phyloP scores from a whole-genome alignment of 1,140 invertebrate genomes.

The Diabrotica virgifera region DNA sequence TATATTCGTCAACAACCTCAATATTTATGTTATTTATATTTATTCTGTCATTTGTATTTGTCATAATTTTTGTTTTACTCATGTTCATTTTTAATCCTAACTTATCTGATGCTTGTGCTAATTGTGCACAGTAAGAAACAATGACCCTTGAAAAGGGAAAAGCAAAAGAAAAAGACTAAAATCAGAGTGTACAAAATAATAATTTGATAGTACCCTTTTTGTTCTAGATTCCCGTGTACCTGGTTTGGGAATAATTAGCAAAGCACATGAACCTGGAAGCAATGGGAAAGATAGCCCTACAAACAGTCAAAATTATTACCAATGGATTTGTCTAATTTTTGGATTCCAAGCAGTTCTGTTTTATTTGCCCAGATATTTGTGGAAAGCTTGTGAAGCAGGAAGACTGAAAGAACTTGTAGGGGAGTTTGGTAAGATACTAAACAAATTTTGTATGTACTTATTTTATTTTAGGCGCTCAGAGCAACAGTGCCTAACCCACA shows the following conservation, averaged over 20 bases:
- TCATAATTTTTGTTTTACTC: no score
- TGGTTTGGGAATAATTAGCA: slow-evolving; percentile 9
- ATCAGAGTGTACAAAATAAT: not conserved
- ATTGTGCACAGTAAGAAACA: no score
- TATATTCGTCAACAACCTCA: no score
- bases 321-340: slow-evolving; percentile 83
- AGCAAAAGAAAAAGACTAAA: no score
- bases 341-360: slow-evolving; percentile 76
- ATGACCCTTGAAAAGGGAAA: no score
- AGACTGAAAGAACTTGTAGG: slow-evolving; percentile 53
- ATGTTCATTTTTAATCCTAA: no score
- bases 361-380: slow-evolving; percentile 70
- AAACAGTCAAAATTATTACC: slow-evolving; percentile 71
- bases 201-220: not conserved
- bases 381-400: slow-evolving; percentile 75
- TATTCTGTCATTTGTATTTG: no score
- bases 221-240: slow-evolving; percentile 14
- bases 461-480: no score
- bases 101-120: no score
- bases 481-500: no score
- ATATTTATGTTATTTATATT: no score
- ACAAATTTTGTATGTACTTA: no score
- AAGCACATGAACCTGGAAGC: not conserved
- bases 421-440: slow-evolving; percentile 48
- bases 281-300: not conserved